Percentiles rank a stretch among this genome's conserved stretches.
Evolutionary conservation across 2,797 vertebrate genomes (phyloP).

Genomic region (Naso thynnoides): DNA sequence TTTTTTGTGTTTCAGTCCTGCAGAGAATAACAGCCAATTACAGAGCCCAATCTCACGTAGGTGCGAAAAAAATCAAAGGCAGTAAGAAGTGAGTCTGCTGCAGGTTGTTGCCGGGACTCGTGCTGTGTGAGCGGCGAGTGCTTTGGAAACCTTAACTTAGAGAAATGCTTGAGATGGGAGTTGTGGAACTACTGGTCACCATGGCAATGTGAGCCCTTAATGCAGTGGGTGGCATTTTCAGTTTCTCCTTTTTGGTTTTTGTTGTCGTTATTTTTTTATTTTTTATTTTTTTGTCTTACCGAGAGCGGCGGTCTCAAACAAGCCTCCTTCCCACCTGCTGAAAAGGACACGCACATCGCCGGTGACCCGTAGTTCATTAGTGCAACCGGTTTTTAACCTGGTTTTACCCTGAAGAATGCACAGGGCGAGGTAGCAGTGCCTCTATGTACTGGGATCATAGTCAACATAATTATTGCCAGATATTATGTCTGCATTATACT

Average conservation of each 20-base stretch:
- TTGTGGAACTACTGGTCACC: constrained; percentile 74
- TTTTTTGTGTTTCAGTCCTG: constrained; percentile 22
- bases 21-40: constrained; percentile 72
- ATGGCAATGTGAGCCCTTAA: constrained; percentile 74
- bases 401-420: constrained; percentile 37
- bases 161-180: constrained; percentile 65
- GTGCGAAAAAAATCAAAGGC: constrained; percentile 63
- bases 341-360: constrained; percentile 31
- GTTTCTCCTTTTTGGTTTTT: not conserved
- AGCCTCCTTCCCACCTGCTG: constrained; percentile 36
- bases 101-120: constrained; percentile 67
- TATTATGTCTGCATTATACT: constrained; percentile 71
- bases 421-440: constrained; percentile 72
- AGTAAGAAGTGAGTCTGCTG: constrained; percentile 33
- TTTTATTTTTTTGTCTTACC: not conserved
- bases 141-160: constrained; percentile 73
- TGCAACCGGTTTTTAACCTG: constrained; percentile 2
- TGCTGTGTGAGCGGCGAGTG: constrained; percentile 55
- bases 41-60: constrained; percentile 51
- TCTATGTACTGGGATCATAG: constrained; percentile 69
- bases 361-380: constrained; percentile 58
- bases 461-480: constrained; percentile 66
- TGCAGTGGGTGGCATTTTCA: constrained; percentile 66
- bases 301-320: constrained; percentile 22
- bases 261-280: not conserved